Conservation (phyloP, 2,888 invertebrate genomes). For the Drosophila sordidula region DNA sequence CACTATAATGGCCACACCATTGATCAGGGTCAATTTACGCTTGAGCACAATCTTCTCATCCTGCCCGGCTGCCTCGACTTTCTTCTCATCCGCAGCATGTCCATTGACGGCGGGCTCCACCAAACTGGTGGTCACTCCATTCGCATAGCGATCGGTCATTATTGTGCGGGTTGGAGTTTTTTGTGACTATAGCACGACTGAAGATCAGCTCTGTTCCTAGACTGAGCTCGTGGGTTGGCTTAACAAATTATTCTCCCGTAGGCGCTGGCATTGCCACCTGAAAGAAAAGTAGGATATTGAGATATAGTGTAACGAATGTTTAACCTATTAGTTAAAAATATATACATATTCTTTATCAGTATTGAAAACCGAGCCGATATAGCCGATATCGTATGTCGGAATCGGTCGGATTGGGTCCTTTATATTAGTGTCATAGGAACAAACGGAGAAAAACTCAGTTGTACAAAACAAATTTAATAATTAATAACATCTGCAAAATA, state of each 20-base stretch:
- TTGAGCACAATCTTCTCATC: conserved; percentile 89
- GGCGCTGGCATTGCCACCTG: conserved; percentile 63
- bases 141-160: conserved; percentile 80
- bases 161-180: conserved; percentile 2
- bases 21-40: conserved; percentile 92
- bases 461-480: too few relatives aligned
- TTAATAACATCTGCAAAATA: too few relatives aligned
- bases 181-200: not conserved
- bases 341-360: not conserved
- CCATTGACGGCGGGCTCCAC: conserved; percentile 57
- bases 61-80: conserved; percentile 4
- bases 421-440: not conserved
- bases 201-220: conserved; percentile 5
- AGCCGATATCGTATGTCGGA: not conserved
- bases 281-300: conserved; percentile 18
- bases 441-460: too few relatives aligned
- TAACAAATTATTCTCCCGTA: conserved; percentile 20
- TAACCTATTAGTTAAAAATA: too few relatives aligned
- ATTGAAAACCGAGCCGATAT: not conserved
- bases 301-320: not conserved
- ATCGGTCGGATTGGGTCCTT: not conserved
- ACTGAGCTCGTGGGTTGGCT: conserved; percentile 2
- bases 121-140: conserved; percentile 76
- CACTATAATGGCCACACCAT: conserved; percentile 95
- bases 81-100: conserved; percentile 14